Conservation (phyloP, 2,797 vertebrate species). For the Neosilurus mollespiculum region DNA sequence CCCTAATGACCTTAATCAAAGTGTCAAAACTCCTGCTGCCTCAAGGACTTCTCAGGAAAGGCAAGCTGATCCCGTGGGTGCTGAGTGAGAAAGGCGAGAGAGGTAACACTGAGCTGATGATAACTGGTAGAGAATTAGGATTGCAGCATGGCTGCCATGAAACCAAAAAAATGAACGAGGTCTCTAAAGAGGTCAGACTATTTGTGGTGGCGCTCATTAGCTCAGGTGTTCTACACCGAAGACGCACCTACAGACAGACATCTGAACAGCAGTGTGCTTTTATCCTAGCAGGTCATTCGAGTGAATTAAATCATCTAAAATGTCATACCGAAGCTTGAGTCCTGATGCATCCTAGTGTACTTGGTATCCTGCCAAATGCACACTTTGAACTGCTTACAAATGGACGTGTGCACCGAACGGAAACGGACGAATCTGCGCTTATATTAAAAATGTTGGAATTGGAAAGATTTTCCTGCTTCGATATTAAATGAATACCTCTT, state of each 20-base stretch:
- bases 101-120: constrained; percentile 24
- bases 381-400: not conserved
- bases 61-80: constrained; percentile 35
- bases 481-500: not conserved
- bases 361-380: not conserved
- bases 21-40: constrained; percentile 15
- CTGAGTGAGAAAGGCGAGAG: constrained; percentile 15
- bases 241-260: constrained; percentile 20
- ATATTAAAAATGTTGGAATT: no score
- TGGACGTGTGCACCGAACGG: not conserved
- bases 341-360: no score
- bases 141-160: not conserved
- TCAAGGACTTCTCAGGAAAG: constrained; percentile 22
- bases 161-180: not conserved
- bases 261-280: not conserved
- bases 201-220: constrained; percentile 16
- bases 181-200: constrained; percentile 19
- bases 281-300: not conserved
- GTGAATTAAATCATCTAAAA: not conserved
- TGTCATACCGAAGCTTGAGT: not conserved
- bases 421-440: not conserved
- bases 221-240: constrained; percentile 2
- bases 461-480: not conserved
- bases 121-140: constrained; percentile 26
- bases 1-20: constrained; percentile 16